Percentiles rank a stretch among this genome's conserved stretches.
Evolutionary conservation across 2,888 invertebrate species (phyloP).

Genomic region (Strigamia maritima): DNA sequence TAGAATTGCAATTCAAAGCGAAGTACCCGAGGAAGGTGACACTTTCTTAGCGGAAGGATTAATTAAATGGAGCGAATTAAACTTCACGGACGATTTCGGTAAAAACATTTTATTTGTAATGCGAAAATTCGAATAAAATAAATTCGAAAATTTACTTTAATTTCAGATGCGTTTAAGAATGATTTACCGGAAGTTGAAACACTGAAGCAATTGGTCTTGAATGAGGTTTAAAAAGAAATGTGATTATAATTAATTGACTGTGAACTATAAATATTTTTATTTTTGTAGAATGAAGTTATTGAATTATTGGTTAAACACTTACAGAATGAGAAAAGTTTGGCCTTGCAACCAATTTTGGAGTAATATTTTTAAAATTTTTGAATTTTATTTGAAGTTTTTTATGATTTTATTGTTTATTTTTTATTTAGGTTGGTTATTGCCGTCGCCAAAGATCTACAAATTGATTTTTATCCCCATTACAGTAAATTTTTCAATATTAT

Average conservation of each 20-base stretch:
- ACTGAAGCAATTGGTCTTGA: constrained; percentile 76
- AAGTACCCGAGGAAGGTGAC: constrained; percentile 63
- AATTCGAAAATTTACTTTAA: not conserved
- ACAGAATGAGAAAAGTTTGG: constrained; percentile 66
- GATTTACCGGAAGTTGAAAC: constrained; percentile 72
- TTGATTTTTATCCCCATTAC: constrained; percentile 85
- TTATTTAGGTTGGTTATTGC: constrained; percentile 72
- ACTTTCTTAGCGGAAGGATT: constrained; percentile 78
- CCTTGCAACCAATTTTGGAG: constrained; percentile 79
- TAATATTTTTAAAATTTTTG: constrained; percentile 58
- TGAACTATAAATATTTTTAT: not conserved
- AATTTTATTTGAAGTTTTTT: constrained; percentile 26
- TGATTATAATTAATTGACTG: not conserved
- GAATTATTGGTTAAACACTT: constrained; percentile 70
- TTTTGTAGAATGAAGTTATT: constrained; percentile 67
- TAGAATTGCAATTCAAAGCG: constrained; percentile 66
- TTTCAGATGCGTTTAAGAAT: constrained; percentile 63
- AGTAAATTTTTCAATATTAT: constrained; percentile 69
- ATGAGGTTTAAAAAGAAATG: constrained; percentile 49
- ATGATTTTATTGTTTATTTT: too few relatives aligned
- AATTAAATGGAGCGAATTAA: constrained; percentile 84
- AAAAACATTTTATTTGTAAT: constrained; percentile 42
- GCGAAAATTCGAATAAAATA: too few relatives aligned
- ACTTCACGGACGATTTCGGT: constrained; percentile 77
- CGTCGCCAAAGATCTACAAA: constrained; percentile 78